These are phyloP conservation scores for Stenichneumon culpator DNA, from an alignment of 2,888 invertebrate genomes.

Conservation along the genomic window DNA sequence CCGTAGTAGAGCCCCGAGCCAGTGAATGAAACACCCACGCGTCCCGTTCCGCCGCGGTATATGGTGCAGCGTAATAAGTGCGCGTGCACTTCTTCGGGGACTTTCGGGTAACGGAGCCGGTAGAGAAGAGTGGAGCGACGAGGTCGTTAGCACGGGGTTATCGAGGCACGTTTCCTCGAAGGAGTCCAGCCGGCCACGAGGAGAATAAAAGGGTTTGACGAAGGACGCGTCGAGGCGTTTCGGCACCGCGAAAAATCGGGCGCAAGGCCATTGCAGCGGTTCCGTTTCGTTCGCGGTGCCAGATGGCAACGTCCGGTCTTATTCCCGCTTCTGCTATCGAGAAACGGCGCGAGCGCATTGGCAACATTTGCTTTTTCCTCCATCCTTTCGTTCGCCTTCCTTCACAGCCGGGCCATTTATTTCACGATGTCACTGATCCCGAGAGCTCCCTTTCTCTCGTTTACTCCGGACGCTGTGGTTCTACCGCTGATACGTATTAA, in stretches of 20 bases:
- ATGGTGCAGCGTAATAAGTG: conserved; percentile 27
- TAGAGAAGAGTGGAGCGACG: conserved; percentile 9
- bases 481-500: conserved; percentile 25
- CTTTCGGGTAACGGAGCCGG: conserved; percentile 7
- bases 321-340: conserved; percentile 36
- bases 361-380: conserved; percentile 15
- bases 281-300: conserved; percentile 69
- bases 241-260: conserved; percentile 69
- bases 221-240: conserved; percentile 50
- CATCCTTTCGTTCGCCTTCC: not conserved
- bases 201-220: conserved; percentile 52
- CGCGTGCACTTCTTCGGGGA: not conserved
- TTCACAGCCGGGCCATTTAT: not conserved
- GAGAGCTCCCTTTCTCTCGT: conserved; percentile 12
- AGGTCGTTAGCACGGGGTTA: not conserved
- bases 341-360: not conserved
- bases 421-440: conserved; percentile 40
- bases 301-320: conserved; percentile 66
- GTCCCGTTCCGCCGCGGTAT: conserved; percentile 19
- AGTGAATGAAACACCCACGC: conserved; percentile 71
- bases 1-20: conserved; percentile 16
- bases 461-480: conserved; percentile 55
- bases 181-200: conserved; percentile 31
- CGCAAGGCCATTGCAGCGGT: conserved; percentile 73
- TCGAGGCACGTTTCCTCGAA: not conserved